Base-by-base conservation (phyloP, 2,797 vertebrate species). In the Tokudaia muenninki region DNA sequence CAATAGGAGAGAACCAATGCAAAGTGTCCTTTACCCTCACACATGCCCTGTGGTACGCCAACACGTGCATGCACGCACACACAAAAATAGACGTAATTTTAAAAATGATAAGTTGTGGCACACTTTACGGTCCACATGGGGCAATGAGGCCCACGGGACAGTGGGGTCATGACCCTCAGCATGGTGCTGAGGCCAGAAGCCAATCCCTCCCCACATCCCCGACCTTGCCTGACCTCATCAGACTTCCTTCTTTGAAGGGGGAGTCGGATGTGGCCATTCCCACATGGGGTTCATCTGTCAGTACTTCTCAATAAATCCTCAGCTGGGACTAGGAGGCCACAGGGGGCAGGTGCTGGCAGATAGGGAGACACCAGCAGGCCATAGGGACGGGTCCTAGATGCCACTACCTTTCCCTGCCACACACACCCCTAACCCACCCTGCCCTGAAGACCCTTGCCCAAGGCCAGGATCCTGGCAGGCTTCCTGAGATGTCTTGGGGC, bases 381-480 rank as follows among this genome's bases (percentile, higher is more conserved):
- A 77, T 31, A 94, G 83, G 77, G 81, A 63, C 78, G 22, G 37
- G 41, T 44, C 72, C 44, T 82, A 9, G 12, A 21, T 22, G 50
- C 55, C 22, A 50, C 19, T 31, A 34, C 31, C 52, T 79, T 80
- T 29, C 31, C 75, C 57, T 50, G 82, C 59, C 47, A 29, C 21
- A 9, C 24, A 41, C 2, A 5, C 31, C 67, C 9, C 13, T 0
- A 31, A 31, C 65, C 52, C 0, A 2, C 47, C 26, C 82, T 0
- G 13, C 37, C 59, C 84, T 72, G 55, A 17, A 3, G 57, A 75
- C 44, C 44, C 82, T 29, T 31, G 37, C n/a, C 41, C 50, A 16
- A 75, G 79, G 82, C 65, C n/a, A 47, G 34, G 79, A 41, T 50
- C n/a, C 31, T 6, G 24, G 22, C 19, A n/a, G 41, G 22, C 44